Percentiles rank a stretch among this genome's conserved stretches.
phyloP scores from a whole-genome alignment of 2,113 vertebrate species.

The Nestor notabilis region DNA sequence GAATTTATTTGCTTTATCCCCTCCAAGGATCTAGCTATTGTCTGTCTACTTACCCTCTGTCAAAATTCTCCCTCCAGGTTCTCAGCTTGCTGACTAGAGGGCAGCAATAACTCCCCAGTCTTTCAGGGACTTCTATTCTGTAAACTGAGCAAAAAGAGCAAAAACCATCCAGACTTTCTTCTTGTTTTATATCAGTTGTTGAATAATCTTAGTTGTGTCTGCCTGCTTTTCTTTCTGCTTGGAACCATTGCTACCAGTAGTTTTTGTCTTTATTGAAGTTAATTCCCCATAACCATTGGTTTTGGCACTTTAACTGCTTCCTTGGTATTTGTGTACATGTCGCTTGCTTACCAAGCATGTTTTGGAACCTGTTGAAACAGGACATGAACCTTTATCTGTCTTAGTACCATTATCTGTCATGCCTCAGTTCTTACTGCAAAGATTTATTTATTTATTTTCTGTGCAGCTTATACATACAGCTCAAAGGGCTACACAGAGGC shows the following conservation, averaged over 20 bases:
- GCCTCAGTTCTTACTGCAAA: not conserved
- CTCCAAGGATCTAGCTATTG: not conserved
- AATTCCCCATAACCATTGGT: not conserved
- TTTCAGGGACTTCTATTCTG: not conserved
- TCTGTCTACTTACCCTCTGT: not conserved
- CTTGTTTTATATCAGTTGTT: not conserved
- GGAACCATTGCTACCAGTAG: not conserved
- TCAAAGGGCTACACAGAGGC: not conserved
- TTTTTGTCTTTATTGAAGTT: not conserved
- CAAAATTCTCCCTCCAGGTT: not conserved
- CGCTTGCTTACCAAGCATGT: not conserved
- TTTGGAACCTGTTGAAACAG: not conserved
- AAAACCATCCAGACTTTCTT: not conserved
- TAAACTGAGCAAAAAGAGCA: not conserved
- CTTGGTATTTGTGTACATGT: not conserved
- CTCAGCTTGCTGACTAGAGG: not conserved
- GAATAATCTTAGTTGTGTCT: not conserved
- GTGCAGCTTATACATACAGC: not conserved
- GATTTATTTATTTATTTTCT: not conserved
- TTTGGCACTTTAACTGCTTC: not conserved
- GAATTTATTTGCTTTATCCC: not conserved
- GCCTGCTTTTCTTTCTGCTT: not conserved
- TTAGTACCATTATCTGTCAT: not conserved
- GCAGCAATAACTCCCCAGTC: not conserved
- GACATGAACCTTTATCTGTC: not conserved